Base-by-base conservation (phyloP, 2,888 invertebrate species). In the Troides helena region DNA sequence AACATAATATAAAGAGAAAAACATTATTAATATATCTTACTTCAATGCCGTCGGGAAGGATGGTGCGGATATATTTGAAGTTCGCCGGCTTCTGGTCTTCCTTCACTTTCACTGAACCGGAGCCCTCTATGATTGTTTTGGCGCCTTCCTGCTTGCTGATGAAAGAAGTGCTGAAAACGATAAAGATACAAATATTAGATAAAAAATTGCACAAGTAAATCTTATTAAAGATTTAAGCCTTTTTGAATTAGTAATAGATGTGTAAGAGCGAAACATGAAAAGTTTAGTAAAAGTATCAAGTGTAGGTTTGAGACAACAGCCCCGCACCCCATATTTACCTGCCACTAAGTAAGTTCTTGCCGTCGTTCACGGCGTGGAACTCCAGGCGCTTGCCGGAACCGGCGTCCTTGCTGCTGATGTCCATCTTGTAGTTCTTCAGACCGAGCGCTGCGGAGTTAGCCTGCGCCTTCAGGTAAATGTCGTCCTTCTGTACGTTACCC, bases 41-140 rank as follows among this genome's bases (percentile, higher is more conserved):
- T 81, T 95, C 94, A 58, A 94, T 94, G 78, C 96, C 93, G 65
- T 94, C 93, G 6, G 94, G 94, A 65, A 95, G 93, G 23, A 93
- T 81, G 72, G 96, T 95, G 62, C 94, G 93, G 70, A 95, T 95
- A 78, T 95, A 95, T 77, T 96, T 96, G 88, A 97, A 97, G 83
- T 94, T 96, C 0, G 95, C 95, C 18, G 94, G 94, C 74, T 95
- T 95, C 71, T 94, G 93, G 67, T 95, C 94, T 1, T 96, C 95
- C 68, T 94, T 94, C n/a, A 95, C 92, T 77, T 95, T 95, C 21
- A 97, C 89, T 58, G 94, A 94, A 1, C 97, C 97, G 10, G 95
- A 95, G 0, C 97, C 97, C 81, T 97, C 97, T 10, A 96, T 90
- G 68, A 95, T 95, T 66, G 94, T 93, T 81, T 96, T 96, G 18